Evolutionary conservation across 1,140 invertebrate species (phyloP), one percentile per base, ranked within the genome.

Genomic region (Riptortus pedestris): DNA sequence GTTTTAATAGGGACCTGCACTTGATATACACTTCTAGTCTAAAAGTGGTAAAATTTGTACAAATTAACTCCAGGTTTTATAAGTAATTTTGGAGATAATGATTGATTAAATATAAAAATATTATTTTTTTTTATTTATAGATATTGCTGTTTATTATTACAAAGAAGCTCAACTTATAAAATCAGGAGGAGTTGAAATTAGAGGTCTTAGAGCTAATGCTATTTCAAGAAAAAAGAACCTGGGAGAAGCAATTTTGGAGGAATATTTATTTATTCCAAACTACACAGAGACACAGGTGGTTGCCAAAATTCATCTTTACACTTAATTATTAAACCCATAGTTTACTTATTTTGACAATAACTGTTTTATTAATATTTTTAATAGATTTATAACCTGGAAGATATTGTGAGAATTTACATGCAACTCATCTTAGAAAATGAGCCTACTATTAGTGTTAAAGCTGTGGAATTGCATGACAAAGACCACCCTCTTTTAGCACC

Each of bases 381-480:
- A n/a, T n/a, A 71, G 69, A 33, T 12, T 7, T 66, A 60, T 14
- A 52, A 65, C 20, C 48, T 68, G 1, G 70, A 75, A 59, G 77
- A 69, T 22, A 63, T 69, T 29, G 45, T 85, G 1, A 74, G 83
- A 29, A 64, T 83, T 0, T 74, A 82, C 45, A 74, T 84, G 2
- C 87, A 96, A 69, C 72, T 93, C 0, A 81, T 85, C 0, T 71
- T 93, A 0, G 93, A 96, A 72, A 94, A 93, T 73, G 72, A 81
- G 28, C 72, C 79, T 26, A 76, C 74, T 0, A 78, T 80, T 24
- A 87, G 85, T 74, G 76, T 94, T 0, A 89, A 86, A 68, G 79
- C 84, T 2, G 75, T 91, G 3, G 91, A 94, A 73, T 67, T 81
- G 1, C 65, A 80, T 0, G 78, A 83, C 59, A 48, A 66, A 76